Conservation (phyloP, 1,140 invertebrate genomes). For the Nebria ingens region DNA sequence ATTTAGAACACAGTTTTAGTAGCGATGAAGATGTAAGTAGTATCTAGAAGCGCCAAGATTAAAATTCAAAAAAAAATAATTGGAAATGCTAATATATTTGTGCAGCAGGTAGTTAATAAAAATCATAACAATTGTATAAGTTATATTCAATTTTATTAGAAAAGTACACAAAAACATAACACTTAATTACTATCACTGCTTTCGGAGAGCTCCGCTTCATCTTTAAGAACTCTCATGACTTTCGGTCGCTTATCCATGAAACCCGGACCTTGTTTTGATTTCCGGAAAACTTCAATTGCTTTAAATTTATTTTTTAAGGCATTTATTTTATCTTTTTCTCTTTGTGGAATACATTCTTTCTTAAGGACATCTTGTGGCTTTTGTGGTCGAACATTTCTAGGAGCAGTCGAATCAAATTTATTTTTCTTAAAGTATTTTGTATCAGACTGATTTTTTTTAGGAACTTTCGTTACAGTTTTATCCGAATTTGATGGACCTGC, state of each 20-base stretch:
- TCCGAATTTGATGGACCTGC: constrained; percentile 1
- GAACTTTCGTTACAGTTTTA: constrained; percentile 10
- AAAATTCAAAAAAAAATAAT: too few species aligned
- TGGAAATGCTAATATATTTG: too few species aligned
- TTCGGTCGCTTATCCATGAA: constrained; percentile 39
- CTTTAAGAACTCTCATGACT: constrained; percentile 37
- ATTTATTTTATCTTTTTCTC: constrained; percentile 52
- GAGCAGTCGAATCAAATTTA: constrained; percentile 1
- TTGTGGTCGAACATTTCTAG: constrained; percentile 1
- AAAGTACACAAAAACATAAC: neutral
- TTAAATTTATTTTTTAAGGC: constrained; percentile 57
- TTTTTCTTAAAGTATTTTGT: constrained; percentile 13
- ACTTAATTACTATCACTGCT: constrained; percentile 35
- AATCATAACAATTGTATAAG: too few species aligned
- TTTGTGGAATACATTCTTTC: constrained; percentile 61
- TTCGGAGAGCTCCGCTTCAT: constrained; percentile 55
- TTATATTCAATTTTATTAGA: too few species aligned
- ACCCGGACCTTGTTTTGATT: constrained; percentile 48
- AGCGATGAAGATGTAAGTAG: too few species aligned
- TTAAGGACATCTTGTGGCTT: constrained; percentile 17
- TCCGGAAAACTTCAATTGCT: constrained; percentile 64
- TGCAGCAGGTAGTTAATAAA: too few species aligned
- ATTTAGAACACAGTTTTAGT: too few species aligned
- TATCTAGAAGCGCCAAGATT: too few species aligned
- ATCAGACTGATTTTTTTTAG: constrained; percentile 11